phyloP scores from a whole-genome alignment of 2,113 vertebrate genomes.

The Sturnus vulgaris region DNA sequence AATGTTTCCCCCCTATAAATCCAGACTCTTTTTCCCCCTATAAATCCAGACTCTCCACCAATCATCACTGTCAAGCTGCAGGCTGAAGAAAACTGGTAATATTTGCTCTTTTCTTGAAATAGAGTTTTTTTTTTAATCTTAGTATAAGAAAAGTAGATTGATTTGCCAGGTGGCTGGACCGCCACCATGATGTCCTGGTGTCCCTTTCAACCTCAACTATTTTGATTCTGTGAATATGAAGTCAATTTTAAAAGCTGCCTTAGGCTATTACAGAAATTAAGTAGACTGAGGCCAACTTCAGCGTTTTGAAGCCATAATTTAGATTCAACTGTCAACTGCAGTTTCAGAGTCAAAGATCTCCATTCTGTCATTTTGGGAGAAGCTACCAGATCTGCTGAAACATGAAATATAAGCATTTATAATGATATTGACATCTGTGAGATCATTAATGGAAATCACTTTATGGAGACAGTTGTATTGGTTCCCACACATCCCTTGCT shows the following conservation, averaged over 20 bases:
- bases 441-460: background rate
- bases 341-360: background rate
- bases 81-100: background rate
- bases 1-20: background rate
- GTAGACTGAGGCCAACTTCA: background rate
- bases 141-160: background rate
- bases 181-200: background rate
- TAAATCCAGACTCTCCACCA: background rate
- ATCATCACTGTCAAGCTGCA: background rate
- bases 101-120: background rate
- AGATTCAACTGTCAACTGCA: background rate
- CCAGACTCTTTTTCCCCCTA: background rate
- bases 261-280: background rate
- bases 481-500: background rate
- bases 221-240: background rate
- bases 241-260: background rate
- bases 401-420: background rate
- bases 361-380: background rate
- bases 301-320: background rate
- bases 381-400: background rate
- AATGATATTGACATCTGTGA: background rate
- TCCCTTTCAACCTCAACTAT: background rate
- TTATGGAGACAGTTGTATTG: background rate
- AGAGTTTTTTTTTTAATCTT: background rate
- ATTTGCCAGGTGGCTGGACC: background rate